phyloP scores from a whole-genome alignment of 2,888 invertebrate species.

The Torymus aiolomorphi region DNA sequence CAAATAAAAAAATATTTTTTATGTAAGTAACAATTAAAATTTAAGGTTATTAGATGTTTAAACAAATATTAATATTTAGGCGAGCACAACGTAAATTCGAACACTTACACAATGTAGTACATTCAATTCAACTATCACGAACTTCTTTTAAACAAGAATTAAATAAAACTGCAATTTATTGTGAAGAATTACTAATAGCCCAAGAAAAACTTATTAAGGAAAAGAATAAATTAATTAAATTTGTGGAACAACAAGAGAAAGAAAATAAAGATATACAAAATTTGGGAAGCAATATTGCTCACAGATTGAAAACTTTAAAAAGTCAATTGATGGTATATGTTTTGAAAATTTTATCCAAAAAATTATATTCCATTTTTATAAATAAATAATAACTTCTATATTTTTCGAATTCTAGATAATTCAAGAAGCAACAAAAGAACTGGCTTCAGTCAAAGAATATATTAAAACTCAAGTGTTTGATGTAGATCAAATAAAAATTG shows the following conservation, averaged over 20 bases:
- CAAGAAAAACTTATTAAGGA: constrained; percentile 77
- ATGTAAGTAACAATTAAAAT: neutral
- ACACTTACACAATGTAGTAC: constrained; percentile 75
- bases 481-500: constrained; percentile 76
- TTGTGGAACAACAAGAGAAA: constrained; percentile 68
- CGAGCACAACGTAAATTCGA: constrained; percentile 76
- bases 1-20: neutral
- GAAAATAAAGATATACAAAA: constrained; percentile 70
- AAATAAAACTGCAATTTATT: constrained; percentile 77
- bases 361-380: too few relatives aligned
- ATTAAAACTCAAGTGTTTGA: constrained; percentile 76
- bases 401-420: constrained; percentile 76
- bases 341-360: constrained; percentile 7
- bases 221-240: constrained; percentile 64
- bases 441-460: constrained; percentile 77
- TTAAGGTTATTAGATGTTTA: constrained; percentile 17
- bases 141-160: constrained; percentile 78
- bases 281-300: constrained; percentile 76
- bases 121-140: constrained; percentile 76
- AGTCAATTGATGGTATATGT: constrained; percentile 76
- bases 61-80: too few relatives aligned
- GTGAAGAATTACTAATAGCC: constrained; percentile 77
- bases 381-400: constrained; percentile 20
- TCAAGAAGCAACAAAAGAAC: constrained; percentile 77
- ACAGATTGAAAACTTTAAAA: constrained; percentile 77